These are phyloP conservation scores for Lepidotrigona ventralis DNA, from an alignment of 1,140 invertebrate genomes.

Conservation along the genomic window DNA sequence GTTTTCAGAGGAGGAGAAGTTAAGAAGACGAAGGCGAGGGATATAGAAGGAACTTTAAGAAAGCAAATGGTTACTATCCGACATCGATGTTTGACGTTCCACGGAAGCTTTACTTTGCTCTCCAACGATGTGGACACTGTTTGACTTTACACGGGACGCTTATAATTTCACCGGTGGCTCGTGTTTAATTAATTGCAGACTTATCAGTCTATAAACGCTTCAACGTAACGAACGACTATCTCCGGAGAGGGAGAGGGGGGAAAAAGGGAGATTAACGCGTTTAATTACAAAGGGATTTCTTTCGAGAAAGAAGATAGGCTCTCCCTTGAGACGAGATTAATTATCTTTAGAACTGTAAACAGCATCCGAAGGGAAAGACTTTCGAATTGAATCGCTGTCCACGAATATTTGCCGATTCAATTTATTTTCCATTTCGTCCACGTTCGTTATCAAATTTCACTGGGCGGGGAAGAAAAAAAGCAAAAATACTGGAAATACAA, in stretches of 20 bases:
- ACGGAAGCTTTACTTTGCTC: constrained; percentile 7
- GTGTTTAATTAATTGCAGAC: constrained; percentile 37
- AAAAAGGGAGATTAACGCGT: constrained; percentile 3
- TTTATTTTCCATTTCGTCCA: background rate
- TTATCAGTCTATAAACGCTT: constrained; percentile 26
- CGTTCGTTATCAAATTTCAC: too few species aligned
- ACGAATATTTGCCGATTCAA: background rate
- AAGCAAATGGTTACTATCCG: background rate
- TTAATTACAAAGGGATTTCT: constrained; percentile 29
- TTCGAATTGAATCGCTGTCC: background rate
- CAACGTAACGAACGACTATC: background rate
- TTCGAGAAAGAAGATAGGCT: background rate
- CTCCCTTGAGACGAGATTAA: background rate
- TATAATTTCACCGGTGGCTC: constrained; percentile 17
- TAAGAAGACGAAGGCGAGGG: background rate
- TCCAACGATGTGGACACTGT: constrained; percentile 19
- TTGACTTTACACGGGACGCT: constrained; percentile 18
- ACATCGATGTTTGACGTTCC: background rate
- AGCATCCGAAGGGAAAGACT: background rate
- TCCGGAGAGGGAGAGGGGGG: background rate
- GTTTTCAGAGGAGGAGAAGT: background rate
- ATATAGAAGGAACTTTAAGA: background rate
- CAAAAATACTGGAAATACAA: background rate
- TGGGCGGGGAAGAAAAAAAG: too few species aligned
- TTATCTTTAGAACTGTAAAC: background rate